Evolutionary conservation across 2,113 vertebrate species (phyloP).

Genomic region (Alouatta palliata): DNA sequence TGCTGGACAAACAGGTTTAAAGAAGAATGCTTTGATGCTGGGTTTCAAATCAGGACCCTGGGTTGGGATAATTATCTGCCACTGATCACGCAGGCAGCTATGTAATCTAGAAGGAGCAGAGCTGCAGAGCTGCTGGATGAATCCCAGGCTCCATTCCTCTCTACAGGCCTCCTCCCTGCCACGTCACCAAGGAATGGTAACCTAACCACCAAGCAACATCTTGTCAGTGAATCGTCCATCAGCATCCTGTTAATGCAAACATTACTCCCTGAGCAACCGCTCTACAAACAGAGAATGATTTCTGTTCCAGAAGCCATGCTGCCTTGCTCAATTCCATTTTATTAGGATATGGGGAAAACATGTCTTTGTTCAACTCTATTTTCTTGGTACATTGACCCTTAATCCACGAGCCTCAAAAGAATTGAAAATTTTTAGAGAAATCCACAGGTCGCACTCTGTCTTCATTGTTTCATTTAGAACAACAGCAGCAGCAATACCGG

Average conservation of each 20-base stretch:
- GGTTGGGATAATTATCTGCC: neutral
- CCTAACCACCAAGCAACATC: neutral
- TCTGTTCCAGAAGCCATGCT: neutral
- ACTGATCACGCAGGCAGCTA: neutral
- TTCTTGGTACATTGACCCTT: neutral
- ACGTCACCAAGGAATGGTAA: neutral
- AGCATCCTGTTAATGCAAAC: neutral
- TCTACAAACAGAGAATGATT: neutral
- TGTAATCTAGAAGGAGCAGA: neutral
- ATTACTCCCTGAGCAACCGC: neutral
- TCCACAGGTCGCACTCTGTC: neutral
- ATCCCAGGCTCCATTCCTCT: accelerated
- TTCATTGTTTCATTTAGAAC: neutral
- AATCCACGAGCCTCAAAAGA: neutral
- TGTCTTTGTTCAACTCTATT: neutral
- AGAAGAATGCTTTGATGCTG: neutral
- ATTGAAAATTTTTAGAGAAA: neutral
- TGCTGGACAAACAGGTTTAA: neutral
- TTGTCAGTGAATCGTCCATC: neutral
- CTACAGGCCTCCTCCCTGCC: neutral
- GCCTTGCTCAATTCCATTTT: neutral
- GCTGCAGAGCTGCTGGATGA: accelerated
- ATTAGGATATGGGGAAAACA: neutral
- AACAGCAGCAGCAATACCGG: too few relatives aligned
- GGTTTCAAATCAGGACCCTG: neutral